phyloP scores from a whole-genome alignment of 2,113 vertebrate species.

The Hystrix brachyura region DNA sequence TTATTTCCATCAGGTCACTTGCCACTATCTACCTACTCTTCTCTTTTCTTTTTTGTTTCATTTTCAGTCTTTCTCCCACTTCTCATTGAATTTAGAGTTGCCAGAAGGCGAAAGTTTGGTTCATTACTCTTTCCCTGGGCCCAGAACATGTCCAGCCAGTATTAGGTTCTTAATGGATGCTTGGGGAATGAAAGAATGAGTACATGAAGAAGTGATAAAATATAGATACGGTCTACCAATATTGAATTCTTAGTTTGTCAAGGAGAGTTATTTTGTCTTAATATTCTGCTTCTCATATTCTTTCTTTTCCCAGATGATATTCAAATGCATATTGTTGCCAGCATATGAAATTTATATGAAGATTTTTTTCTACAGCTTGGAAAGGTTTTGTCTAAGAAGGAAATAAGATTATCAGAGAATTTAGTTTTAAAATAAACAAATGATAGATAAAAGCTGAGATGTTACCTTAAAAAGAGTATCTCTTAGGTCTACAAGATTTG shows the following conservation, averaged over 20 bases:
- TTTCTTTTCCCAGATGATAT: background rate
- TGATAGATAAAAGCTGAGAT: constrained; percentile 30
- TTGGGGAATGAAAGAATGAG: background rate
- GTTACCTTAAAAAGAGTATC: background rate
- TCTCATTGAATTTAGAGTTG: background rate
- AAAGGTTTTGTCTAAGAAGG: background rate
- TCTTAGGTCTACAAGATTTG: background rate
- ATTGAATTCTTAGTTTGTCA: constrained; percentile 28
- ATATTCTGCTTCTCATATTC: background rate
- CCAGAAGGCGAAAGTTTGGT: background rate
- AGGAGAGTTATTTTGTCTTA: constrained; percentile 26
- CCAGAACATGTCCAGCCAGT: background rate
- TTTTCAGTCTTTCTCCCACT: background rate
- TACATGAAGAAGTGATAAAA: background rate
- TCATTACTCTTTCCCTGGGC: background rate
- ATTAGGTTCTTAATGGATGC: background rate
- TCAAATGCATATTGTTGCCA: background rate
- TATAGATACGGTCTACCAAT: background rate
- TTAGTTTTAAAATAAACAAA: constrained; percentile 61
- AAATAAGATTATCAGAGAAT: constrained; percentile 62
- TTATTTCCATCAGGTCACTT: constrained; percentile 18
- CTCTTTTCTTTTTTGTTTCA: background rate
- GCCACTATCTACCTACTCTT: background rate
- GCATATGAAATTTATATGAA: background rate
- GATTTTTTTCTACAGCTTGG: background rate